Percentiles rank a stretch among this genome's conserved stretches.
These are phyloP conservation scores for Zingel zingel DNA, from an alignment of 2,113 vertebrate species.

Conservation along the genomic window DNA sequence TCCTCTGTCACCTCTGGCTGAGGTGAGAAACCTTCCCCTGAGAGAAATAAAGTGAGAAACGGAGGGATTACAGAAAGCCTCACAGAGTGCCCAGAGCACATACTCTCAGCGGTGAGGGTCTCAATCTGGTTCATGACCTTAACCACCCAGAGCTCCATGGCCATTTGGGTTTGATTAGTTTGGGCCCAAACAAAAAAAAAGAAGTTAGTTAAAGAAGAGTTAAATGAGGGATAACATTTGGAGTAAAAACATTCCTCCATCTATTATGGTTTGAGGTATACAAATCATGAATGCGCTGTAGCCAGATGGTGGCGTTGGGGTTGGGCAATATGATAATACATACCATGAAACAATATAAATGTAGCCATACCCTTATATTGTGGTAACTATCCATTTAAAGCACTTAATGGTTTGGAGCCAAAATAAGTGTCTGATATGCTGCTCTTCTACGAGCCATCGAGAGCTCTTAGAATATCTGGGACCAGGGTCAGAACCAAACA, in stretches of 20 bases:
- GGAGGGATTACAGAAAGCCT: constrained; percentile 72
- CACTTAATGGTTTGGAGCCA: too few species aligned
- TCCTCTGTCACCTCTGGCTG: constrained; percentile 59
- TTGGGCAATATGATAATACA: too few species aligned
- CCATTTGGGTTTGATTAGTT: constrained; percentile 59
- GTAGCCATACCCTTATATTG: too few species aligned
- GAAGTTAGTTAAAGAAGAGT: constrained; percentile 16
- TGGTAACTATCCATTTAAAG: too few species aligned
- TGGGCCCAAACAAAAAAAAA: constrained; percentile 26
- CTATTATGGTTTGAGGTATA: not conserved
- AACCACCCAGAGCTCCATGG: constrained; percentile 36
- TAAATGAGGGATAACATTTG: constrained; percentile 14
- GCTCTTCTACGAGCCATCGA: too few species aligned
- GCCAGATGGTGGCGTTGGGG: too few species aligned
- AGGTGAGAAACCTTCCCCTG: constrained; percentile 63
- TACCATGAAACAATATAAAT: too few species aligned
- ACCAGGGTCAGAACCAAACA: too few species aligned
- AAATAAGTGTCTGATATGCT: too few species aligned
- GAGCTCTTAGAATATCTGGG: too few species aligned
- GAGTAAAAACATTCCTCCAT: constrained; percentile 19
- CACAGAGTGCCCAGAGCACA: constrained; percentile 61
- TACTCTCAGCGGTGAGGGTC: constrained; percentile 38
- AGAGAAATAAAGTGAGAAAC: constrained; percentile 67
- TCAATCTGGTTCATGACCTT: constrained; percentile 63
- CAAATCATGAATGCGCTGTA: too few species aligned